These are phyloP conservation scores for Diploscapter pachys DNA, from an alignment of 1,140 invertebrate genomes.

Conservation along the genomic window DNA sequence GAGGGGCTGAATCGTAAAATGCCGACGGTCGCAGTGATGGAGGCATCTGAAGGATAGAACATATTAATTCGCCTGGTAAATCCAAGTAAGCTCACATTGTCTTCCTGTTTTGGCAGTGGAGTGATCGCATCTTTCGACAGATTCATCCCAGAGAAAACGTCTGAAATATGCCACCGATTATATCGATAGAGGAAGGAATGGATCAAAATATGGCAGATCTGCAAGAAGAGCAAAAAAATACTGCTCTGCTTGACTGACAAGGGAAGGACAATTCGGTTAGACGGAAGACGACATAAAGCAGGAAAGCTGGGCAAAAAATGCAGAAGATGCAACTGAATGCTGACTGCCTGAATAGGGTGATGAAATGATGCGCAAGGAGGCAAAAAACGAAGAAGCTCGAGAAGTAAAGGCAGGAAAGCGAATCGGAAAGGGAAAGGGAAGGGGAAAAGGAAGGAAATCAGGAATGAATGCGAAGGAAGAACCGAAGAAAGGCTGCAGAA, in stretches of 20 bases:
- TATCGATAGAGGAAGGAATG: too few relatives aligned
- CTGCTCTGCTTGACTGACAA: too few relatives aligned
- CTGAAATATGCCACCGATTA: not conserved
- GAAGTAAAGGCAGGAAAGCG: not conserved
- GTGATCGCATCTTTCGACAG: conserved; percentile 15
- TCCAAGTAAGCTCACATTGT: not conserved
- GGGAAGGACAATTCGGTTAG: too few relatives aligned
- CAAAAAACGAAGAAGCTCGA: not conserved
- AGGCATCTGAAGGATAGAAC: too few relatives aligned
- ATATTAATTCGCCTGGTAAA: too few relatives aligned
- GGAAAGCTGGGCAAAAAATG: not conserved
- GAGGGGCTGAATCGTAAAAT: too few relatives aligned
- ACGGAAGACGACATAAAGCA: too few relatives aligned
- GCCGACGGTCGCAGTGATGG: too few relatives aligned
- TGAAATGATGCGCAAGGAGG: not conserved
- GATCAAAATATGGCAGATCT: too few relatives aligned
- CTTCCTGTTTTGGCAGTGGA: conserved; percentile 1
- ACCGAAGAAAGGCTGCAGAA: too few relatives aligned
- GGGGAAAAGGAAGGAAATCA: not conserved
- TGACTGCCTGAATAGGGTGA: not conserved
- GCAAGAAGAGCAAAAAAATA: too few relatives aligned
- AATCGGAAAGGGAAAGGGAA: too few relatives aligned
- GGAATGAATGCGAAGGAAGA: not conserved
- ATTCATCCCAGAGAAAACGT: conserved; percentile 20
- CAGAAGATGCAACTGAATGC: not conserved